phyloP scores from a whole-genome alignment of 1,140 invertebrate species.

The Brachionus paranguensis region DNA sequence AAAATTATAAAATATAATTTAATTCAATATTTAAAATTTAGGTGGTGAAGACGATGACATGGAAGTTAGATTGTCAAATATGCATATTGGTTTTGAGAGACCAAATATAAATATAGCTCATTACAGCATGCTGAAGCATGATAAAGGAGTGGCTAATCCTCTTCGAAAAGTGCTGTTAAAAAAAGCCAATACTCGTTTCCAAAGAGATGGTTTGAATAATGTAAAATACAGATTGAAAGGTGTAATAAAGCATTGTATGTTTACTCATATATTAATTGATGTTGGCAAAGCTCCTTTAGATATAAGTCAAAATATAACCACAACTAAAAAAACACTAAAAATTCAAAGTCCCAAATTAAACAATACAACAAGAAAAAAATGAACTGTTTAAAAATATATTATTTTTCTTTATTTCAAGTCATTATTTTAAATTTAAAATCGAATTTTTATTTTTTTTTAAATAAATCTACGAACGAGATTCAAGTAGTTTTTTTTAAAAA shows the following conservation, averaged over 20 bases:
- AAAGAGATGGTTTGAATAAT: slow-evolving; percentile 31
- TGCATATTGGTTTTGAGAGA: neutral
- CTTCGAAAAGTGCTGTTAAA: neutral
- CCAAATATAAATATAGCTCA: slow-evolving; percentile 13
- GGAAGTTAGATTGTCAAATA: neutral
- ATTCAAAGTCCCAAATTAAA: neutral
- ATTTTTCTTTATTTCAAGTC: neutral
- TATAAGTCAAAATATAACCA: neutral
- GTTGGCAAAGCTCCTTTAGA: neutral
- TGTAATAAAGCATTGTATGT: neutral
- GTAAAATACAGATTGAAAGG: neutral
- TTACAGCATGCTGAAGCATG: slow-evolving; percentile 32
- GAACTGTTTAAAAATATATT: neutral
- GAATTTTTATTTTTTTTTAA: neutral
- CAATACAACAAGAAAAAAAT: neutral
- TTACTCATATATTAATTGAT: slow-evolving; percentile 23
- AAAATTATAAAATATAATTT: neutral
- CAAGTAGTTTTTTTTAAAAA: neutral
- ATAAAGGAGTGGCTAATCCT: neutral
- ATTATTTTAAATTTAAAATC: neutral
- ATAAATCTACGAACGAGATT: neutral
- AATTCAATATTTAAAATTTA: slow-evolving; percentile 54
- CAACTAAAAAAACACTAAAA: neutral
- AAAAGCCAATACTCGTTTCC: neutral
- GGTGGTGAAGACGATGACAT: slow-evolving; percentile 46